Conservation (phyloP, 2,888 invertebrate species). For the Megastigmus dorsalis region DNA sequence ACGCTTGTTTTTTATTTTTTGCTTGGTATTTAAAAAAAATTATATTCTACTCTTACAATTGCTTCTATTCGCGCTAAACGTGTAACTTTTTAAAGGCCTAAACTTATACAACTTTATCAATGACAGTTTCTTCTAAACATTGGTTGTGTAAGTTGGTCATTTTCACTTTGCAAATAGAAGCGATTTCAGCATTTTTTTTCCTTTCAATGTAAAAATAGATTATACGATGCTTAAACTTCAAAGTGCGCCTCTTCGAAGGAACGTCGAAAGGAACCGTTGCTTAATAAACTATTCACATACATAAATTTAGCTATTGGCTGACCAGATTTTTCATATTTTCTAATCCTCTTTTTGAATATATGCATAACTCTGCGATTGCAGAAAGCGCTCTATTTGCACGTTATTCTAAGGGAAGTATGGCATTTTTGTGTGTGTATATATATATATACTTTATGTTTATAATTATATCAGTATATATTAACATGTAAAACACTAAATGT, state of each 20-base stretch:
- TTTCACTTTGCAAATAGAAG: constrained; percentile 59
- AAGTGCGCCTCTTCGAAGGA: constrained; percentile 57
- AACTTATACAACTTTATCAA: constrained; percentile 7
- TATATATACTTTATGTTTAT: background rate
- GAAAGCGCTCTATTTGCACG: constrained; percentile 59
- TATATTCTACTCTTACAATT: constrained; percentile 10
- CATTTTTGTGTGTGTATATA: constrained; percentile 40
- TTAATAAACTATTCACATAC: constrained; percentile 36
- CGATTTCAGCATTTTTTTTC: constrained; percentile 56
- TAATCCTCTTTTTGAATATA: background rate
- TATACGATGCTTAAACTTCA: constrained; percentile 56
- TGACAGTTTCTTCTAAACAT: constrained; percentile 21
- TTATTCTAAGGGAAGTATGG: constrained; percentile 56
- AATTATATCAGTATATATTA: constrained; percentile 49
- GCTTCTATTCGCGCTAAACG: background rate
- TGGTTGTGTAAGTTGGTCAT: background rate
- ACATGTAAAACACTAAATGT: constrained; percentile 51
- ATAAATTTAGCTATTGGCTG: background rate
- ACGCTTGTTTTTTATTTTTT: no score
- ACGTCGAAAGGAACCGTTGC: constrained; percentile 63
- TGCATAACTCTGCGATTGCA: constrained; percentile 25
- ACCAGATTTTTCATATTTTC: background rate
- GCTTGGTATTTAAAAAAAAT: background rate
- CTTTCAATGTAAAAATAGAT: constrained; percentile 65
- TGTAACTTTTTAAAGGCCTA: background rate